phyloP scores from a whole-genome alignment of 2,113 vertebrate genomes.

The Oriolus oriolus region DNA sequence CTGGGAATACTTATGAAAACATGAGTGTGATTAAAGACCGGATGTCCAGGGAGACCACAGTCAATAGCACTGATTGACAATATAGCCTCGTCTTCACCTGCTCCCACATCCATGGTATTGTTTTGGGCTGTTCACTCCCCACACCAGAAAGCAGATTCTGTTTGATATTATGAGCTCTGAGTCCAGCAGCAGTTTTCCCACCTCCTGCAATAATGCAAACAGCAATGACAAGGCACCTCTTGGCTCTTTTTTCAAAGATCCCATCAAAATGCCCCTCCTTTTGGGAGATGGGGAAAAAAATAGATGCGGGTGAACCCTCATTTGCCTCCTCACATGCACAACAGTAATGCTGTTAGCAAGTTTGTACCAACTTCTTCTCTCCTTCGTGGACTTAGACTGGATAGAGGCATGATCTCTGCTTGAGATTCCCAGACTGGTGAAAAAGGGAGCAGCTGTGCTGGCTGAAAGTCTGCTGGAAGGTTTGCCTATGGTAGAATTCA shows the following conservation, averaged over 20 bases:
- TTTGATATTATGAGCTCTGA: neutral
- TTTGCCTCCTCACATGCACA: neutral
- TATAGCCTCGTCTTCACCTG: neutral
- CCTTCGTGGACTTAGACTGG: neutral
- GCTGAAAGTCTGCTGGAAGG: neutral
- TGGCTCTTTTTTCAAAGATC: neutral
- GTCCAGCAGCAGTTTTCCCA: neutral
- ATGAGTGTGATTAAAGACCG: neutral
- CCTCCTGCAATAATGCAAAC: neutral
- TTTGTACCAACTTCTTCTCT: neutral
- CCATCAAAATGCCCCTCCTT: neutral
- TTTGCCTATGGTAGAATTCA: neutral
- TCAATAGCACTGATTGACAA: neutral
- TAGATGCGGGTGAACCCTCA: neutral
- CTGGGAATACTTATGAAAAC: neutral
- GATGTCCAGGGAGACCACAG: neutral
- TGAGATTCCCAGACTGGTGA: neutral
- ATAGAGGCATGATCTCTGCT: neutral
- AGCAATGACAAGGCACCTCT: neutral
- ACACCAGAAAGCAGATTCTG: neutral
- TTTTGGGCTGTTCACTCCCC: neutral
- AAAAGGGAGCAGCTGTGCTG: neutral
- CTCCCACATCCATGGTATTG: neutral
- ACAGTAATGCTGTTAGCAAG: neutral
- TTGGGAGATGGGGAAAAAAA: rapidly evolving